Evolutionary conservation across 2,797 vertebrate species (phyloP), one percentile per base, ranked within the genome.

Genomic region (Anisognathus igniventris): DNA sequence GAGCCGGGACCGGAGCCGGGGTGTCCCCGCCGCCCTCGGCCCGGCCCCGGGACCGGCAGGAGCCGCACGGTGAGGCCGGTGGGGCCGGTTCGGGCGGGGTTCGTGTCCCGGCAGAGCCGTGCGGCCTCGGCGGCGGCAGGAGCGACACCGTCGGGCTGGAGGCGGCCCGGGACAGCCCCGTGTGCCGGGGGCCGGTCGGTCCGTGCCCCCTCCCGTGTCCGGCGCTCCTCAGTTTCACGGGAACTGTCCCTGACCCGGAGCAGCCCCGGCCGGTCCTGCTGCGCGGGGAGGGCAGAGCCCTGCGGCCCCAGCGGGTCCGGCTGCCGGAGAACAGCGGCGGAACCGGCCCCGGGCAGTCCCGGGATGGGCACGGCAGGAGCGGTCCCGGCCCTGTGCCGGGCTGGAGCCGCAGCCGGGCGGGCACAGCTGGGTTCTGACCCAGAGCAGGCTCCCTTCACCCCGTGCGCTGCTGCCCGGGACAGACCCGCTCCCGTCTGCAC

Each of bases 401-500:
- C 30, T 5, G 58, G 15, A 39, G 67, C 40, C 16, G 51, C 24
- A 16, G 67, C 79, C 8, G 0, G 12, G 51, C 51, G 45, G 23
- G 45, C 50, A 4, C 35, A 4, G 37, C 8, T 6, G 12, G 1
- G 20, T 10, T 37, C 30, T 15, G 68, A 3, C 3, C 22, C 80
- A 1, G 14, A 17, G 27, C 22, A 0, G 39, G 40, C 24, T 70
- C 15, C 1, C 7, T 14, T 44, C 20, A 19, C 28, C 17, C 47
- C 50, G 0, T 7, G n/a, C 35, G 50, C 37, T 17, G 11, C 10
- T 12, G 50, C 28, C 3, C 28, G 48, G 24, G 39, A 6, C 15
- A 4, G 9, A 72, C 28, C 3, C 17, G 0, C 10, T 16, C 60
- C 56, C 2, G 1, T 24, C 51, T 9, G 53, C n/a, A 2, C 5